Evolutionary conservation across 1,140 invertebrate genomes (phyloP).

Genomic region (Zeugodacus cucurbitae): DNA sequence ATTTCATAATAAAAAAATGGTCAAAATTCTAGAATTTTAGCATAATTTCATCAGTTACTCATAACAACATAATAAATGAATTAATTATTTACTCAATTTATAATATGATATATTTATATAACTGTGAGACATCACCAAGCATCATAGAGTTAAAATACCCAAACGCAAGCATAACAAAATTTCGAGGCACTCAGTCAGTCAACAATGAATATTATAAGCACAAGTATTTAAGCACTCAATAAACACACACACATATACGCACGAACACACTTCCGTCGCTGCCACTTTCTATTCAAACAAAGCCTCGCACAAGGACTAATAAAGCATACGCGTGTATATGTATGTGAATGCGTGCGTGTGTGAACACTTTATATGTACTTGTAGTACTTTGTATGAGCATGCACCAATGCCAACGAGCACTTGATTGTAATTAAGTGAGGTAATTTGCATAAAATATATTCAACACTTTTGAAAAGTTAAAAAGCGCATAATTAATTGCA

Average conservation of each 20-base stretch:
- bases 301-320: neutral
- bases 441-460: constrained; percentile 40
- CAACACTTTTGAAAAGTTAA: constrained; percentile 31
- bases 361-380: neutral
- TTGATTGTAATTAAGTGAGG: constrained; percentile 35
- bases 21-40: too few species aligned
- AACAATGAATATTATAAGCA: neutral
- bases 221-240: too few species aligned
- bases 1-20: too few species aligned
- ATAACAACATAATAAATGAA: too few species aligned
- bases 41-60: too few species aligned
- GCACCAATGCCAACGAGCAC: constrained; percentile 19
- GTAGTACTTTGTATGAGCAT: neutral
- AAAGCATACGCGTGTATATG: constrained; percentile 45
- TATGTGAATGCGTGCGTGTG: constrained; percentile 59
- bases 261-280: neutral
- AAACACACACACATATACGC: too few species aligned
- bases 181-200: neutral
- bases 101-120: too few species aligned
- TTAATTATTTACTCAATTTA: too few species aligned
- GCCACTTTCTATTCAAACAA: neutral
- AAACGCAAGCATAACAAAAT: neutral
- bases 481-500: constrained; percentile 33
- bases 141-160: neutral
- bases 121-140: neutral